These are phyloP conservation scores for Lepidothrix coronata DNA, from an alignment of 2,113 vertebrate genomes.

Conservation along the genomic window DNA sequence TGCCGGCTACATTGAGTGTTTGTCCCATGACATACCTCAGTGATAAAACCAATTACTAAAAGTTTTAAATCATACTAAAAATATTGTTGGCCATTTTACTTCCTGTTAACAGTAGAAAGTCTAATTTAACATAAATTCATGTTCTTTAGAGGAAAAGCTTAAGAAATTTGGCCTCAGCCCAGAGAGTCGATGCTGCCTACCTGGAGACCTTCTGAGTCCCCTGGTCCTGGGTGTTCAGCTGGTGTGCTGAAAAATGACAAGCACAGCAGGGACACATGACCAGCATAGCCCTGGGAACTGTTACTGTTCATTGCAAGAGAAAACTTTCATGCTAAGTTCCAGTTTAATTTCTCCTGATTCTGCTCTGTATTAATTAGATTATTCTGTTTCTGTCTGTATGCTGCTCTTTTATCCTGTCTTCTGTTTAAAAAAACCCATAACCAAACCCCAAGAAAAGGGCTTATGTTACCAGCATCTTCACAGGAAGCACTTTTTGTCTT, in stretches of 20 bases:
- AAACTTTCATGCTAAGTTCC: neutral
- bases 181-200: neutral
- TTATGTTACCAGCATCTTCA: neutral
- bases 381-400: neutral
- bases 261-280: neutral
- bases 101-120: neutral
- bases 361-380: neutral
- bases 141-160: neutral
- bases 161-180: neutral
- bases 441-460: neutral
- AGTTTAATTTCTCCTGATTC: neutral
- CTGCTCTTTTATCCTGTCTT: neutral
- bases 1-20: fast-evolving
- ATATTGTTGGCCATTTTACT: neutral
- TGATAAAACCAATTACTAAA: neutral
- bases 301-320: neutral
- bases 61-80: neutral
- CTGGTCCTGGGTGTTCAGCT: neutral
- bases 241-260: neutral
- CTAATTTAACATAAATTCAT: neutral
- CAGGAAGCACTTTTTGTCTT: neutral
- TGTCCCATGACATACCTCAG: fast-evolving
- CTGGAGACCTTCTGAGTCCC: neutral
- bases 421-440: neutral
- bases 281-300: neutral